Percentiles rank a stretch among this genome's conserved stretches.
Evolutionary conservation across 2,797 vertebrate species (phyloP).

Genomic region (Pyrrhura leucotis): DNA sequence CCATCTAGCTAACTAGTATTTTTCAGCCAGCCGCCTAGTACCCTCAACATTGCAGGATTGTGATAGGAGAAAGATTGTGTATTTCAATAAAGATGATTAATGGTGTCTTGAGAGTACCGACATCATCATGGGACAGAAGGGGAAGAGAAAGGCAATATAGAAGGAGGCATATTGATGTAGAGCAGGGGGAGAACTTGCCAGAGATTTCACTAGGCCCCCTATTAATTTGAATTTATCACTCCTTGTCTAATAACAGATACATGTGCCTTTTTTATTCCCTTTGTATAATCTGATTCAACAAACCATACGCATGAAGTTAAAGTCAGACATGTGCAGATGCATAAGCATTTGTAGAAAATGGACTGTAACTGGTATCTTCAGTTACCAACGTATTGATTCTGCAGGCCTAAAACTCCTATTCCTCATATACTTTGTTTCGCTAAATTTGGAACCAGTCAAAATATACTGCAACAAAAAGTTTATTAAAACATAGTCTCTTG

Average conservation of each 20-base stretch:
- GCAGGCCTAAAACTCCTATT: not conserved
- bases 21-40: not conserved
- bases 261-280: not conserved
- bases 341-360: not conserved
- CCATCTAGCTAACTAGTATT: not conserved
- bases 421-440: not conserved
- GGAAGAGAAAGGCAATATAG: not conserved
- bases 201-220: not conserved
- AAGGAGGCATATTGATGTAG: not conserved
- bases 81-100: not conserved
- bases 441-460: not conserved
- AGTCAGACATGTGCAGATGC: not conserved
- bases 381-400: not conserved
- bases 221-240: not conserved
- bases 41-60: not conserved
- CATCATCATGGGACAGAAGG: fast-evolving
- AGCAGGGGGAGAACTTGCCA: fast-evolving
- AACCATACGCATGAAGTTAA: not conserved
- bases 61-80: not conserved
- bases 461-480: not conserved
- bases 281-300: not conserved
- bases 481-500: not conserved
- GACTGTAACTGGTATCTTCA: not conserved
- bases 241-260: not conserved
- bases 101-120: not conserved